phyloP scores from a whole-genome alignment of 1,140 invertebrate genomes.

The Muscidifurax raptorellus region DNA sequence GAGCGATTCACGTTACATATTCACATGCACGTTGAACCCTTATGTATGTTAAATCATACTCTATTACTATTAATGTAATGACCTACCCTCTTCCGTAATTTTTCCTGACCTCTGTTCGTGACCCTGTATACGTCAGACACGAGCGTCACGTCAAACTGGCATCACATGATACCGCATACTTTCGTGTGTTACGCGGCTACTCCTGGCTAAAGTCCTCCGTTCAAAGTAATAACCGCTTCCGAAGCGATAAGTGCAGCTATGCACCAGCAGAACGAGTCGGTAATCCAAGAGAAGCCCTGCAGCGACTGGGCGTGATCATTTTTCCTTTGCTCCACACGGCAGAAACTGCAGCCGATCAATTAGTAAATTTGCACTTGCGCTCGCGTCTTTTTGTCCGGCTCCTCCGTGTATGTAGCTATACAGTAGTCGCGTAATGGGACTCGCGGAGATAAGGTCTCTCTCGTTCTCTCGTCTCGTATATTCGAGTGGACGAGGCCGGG shows the following conservation, averaged over 20 bases:
- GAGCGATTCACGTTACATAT: too few relatives aligned
- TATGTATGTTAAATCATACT: too few relatives aligned
- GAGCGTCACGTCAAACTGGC: not conserved
- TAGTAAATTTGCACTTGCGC: conserved; percentile 5
- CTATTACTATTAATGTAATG: too few relatives aligned
- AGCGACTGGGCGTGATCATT: not conserved
- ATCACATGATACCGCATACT: not conserved
- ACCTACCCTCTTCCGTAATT: not conserved
- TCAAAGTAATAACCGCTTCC: not conserved
- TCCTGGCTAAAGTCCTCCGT: not conserved
- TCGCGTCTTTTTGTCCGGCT: not conserved
- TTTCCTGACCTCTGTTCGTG: not conserved
- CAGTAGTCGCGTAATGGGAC: not conserved
- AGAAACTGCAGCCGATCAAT: not conserved
- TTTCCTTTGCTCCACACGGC: not conserved
- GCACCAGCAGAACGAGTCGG: too few relatives aligned
- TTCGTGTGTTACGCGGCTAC: not conserved
- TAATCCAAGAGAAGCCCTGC: conserved; percentile 1
- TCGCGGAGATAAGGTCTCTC: conserved; percentile 4
- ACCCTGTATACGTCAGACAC: not conserved
- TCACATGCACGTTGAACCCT: too few relatives aligned
- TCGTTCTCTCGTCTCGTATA: not conserved
- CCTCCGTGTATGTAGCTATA: too few relatives aligned
- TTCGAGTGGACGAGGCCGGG: not conserved
- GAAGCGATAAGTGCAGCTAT: conserved; percentile 28